These are phyloP conservation scores for Mantis religiosa DNA, from an alignment of 2,888 invertebrate species.

Conservation along the genomic window DNA sequence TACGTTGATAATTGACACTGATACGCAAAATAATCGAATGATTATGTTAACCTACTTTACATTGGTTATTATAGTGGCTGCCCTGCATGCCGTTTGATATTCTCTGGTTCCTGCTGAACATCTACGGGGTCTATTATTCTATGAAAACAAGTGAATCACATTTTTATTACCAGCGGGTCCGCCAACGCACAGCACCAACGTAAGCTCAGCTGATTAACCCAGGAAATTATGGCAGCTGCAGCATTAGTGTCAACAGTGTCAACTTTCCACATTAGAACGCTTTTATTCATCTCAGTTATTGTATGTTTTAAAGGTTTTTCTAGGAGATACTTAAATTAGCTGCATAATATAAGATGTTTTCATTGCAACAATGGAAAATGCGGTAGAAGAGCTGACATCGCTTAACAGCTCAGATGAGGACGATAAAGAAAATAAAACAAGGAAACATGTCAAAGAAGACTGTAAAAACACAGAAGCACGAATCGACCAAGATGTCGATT, in stretches of 20 bases:
- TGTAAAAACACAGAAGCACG: neutral
- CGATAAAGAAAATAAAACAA: neutral
- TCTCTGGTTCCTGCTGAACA: too few relatives aligned
- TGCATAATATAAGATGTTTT: neutral
- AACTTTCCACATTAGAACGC: neutral
- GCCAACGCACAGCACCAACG: neutral
- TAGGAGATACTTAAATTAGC: neutral
- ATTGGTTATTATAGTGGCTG: too few relatives aligned
- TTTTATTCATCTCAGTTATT: neutral
- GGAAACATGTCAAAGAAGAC: neutral
- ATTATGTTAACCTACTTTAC: too few relatives aligned
- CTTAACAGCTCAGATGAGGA: neutral
- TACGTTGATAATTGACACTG: too few relatives aligned
- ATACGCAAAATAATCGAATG: too few relatives aligned
- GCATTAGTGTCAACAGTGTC: neutral
- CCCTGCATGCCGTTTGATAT: too few relatives aligned
- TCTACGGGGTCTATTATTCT: too few relatives aligned
- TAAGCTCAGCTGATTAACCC: neutral
- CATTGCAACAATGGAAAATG: constrained; percentile 3
- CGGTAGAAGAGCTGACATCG: neutral
- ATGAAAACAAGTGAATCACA: neutral
- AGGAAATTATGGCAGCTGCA: neutral
- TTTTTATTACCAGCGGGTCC: neutral
- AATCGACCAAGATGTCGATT: neutral
- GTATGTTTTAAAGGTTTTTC: neutral